Base-by-base conservation (phyloP, 2,797 vertebrate genomes). In the Poecilia picta region DNA sequence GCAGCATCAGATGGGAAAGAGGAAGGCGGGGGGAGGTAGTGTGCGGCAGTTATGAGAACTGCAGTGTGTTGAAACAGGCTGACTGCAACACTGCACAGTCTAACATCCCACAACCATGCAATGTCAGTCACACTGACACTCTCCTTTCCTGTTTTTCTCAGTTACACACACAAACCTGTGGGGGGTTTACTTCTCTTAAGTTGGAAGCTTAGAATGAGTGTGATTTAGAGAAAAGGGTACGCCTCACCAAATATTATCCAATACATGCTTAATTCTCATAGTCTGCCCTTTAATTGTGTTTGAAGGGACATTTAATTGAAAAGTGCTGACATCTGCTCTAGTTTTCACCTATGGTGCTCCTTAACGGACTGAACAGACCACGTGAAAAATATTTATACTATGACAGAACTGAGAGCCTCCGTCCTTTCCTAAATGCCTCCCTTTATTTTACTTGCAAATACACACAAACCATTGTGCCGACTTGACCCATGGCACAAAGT, bases 51-150 rank as follows among this genome's bases (percentile, higher is more conserved):
- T 95, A 95, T 94, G 92, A 92, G 93, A 93, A 92, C 89, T 92
- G 91, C 90, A 92, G 91, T 94, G 88, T 94, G 94, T 94, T 90
- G 93, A 95, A 94, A 95, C 90, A 93, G 78, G 89, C 71, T 55
- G 86, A 90, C 91, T 91, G 91, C 90, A 91, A 91, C 80, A 84
- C 85, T 85, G 81, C 89, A 89, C 84, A 84, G 81, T 79, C 81
- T 33, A 83, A 88, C 79, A 88, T 89, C 88, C 88, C 88, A 83
- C 89, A 88, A 84, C 79, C 82, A 83, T 55, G 25, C 72, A 62
- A 59, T 78, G 64, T 79, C 78, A 81, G 85, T 84, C 82, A 87
- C 79, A 76, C 28, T 80, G 81, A 87, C 74, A 79, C 77, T 89
- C 84, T 89, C 77, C 81, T 85, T 88, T 92, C 84, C 83, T 85